These are phyloP conservation scores for Glyphotaelius pellucidus DNA, from an alignment of 2,888 invertebrate species.

Conservation along the genomic window DNA sequence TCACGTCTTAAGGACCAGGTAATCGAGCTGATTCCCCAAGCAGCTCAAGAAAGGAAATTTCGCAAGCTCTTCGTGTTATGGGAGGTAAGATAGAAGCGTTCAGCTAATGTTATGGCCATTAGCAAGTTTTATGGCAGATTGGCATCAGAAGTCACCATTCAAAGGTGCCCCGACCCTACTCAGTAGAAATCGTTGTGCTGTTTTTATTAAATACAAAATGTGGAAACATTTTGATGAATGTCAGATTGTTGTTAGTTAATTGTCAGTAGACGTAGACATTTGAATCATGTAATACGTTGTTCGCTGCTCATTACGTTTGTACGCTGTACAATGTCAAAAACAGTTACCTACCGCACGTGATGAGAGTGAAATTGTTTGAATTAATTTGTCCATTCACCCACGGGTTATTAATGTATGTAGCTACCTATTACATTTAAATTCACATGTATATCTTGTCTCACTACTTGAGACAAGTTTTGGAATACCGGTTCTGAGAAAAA, in stretches of 20 bases:
- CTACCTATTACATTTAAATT: too few species aligned
- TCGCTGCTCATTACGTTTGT: not conserved
- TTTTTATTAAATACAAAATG: not conserved
- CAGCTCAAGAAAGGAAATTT: not conserved
- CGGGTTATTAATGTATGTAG: not conserved
- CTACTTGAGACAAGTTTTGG: too few species aligned
- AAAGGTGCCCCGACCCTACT: not conserved
- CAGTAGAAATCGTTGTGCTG: not conserved
- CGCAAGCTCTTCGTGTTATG: not conserved
- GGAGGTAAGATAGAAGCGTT: not conserved
- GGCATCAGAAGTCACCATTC: not conserved
- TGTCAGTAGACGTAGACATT: not conserved
- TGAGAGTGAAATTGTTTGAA: not conserved
- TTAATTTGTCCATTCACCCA: not conserved
- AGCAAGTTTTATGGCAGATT: not conserved
- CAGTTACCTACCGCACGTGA: not conserved
- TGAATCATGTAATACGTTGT: not conserved
- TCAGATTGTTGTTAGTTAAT: not conserved
- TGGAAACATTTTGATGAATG: not conserved
- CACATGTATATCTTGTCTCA: too few species aligned
- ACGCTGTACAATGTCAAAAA: not conserved
- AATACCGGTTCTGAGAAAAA: slow-evolving; percentile 20
- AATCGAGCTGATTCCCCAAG: not conserved
- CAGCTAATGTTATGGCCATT: not conserved
- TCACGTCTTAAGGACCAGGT: not conserved